Evolutionary conservation across 2,888 invertebrate species (phyloP), one percentile per base, ranked within the genome.

Genomic region (Epistrophella euchroma): DNA sequence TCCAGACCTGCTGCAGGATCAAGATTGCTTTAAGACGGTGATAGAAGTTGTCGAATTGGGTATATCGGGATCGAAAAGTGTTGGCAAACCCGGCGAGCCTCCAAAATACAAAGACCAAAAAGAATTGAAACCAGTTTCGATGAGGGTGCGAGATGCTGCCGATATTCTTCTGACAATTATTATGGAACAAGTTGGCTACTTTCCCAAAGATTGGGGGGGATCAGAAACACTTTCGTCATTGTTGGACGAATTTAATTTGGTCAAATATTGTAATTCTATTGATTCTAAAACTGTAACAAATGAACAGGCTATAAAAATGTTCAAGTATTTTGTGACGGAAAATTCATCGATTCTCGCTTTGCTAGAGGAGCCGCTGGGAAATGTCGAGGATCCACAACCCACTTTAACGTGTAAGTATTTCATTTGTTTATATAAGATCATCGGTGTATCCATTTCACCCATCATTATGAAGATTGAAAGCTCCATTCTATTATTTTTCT

Each of bases 31-130:
- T 45, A 96, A 97, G 87, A 97, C 97, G 43, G 97, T 99, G 72
- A 94, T 99, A 86, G 99, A 99, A 93, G 98, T 99, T 0, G 97
- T 99, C 2, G 99, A 99, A 92, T 94, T 99, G 32, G 99, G 99
- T 73, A 97, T 99, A 75, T 98, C 99, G 0, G 99, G 99, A 17
- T 96, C 97, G 9, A 99, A 98, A 93, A 96, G 96, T 76, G 94
- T 95, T 60, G 96, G 96, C 86, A 98, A 98, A 92, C 96, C 96
- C 0, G 97, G 97, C 9, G 98, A 98, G 90, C 95, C 96, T 13
- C 95, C 97, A 0, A 97, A 97, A 92, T 96, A 97, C 95, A 99
- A 99, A 91, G 98, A 98, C 88, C 98, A 98, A 88, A 99, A 99
- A 91, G 97, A 98, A 92, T 92, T 98, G 82, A 99, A 98, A 91